Base-by-base conservation (phyloP, 2,113 vertebrate genomes). In the Eptesicus fuscus region DNA sequence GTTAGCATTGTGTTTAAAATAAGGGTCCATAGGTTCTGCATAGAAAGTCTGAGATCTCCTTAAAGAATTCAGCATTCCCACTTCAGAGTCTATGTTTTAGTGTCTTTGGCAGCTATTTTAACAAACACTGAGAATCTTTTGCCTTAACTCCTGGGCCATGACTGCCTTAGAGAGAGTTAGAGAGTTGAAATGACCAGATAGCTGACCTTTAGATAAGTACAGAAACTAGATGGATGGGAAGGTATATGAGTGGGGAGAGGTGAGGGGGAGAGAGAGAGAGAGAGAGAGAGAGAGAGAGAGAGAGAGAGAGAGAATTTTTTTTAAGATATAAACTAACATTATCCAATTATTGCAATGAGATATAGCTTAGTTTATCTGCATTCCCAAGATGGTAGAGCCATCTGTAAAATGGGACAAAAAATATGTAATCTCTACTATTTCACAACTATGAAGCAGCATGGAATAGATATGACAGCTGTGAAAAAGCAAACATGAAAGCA, bases 331-430 rank as follows among this genome's bases (percentile, higher is more conserved):
- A 92, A 51, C 30, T 67, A 90, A 69, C 70, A 83, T 80, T 79
- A 86, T 40, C 28, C 88, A 87, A 79, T 74, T 40, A 67, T 80
- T 63, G 2, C 42, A 93, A 9, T 61, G 93, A 93, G 80, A 91
- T 63, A 47, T 6, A 8, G 23, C 8, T 79, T 53, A 53, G 23
- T 86, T 49, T 59, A 61, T 67, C 11, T 70, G 9, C 9, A 92
- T 11, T 30, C 14, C 9, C 37, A 92, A 82, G 9, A 3, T 73
- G 16, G 80, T 42, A 71, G 16, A 89, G 51, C 76, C 16, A 53
- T 83, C n/a, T 73, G 25, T 91, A 91, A 94, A 93, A 88, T 90
- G 49, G 71, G 12, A 8, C 22, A 71, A 88, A 92, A 90, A 87
- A 30, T 30, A 69, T 71, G 56, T 49, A 56, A 71, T 51, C 56